phyloP scores from a whole-genome alignment of 2,113 vertebrate species.

The Apaloderma vittatum region DNA sequence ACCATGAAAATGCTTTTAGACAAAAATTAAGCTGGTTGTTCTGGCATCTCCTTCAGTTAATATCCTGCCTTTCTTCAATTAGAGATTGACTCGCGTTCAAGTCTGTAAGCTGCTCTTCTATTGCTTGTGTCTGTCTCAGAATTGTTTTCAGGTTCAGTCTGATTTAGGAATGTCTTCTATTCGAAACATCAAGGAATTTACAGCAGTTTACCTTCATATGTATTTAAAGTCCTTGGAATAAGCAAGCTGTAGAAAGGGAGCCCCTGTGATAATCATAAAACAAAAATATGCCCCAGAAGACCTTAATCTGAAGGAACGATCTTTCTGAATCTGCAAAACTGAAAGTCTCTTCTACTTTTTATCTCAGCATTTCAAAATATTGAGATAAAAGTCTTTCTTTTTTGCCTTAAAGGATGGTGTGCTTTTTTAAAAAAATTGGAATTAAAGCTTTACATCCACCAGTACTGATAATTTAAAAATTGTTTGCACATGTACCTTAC shows the following conservation, averaged over 20 bases:
- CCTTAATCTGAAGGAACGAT: neutral
- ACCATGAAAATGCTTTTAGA: neutral
- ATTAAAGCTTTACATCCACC: neutral
- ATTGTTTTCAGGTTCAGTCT: neutral
- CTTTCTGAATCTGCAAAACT: neutral
- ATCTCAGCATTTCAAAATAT: neutral
- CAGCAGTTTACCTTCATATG: neutral
- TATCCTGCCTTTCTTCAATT: neutral
- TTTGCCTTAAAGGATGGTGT: neutral
- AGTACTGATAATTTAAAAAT: neutral
- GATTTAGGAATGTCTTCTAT: neutral
- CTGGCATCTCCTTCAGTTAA: neutral
- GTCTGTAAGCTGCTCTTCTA: neutral
- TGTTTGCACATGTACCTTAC: neutral
- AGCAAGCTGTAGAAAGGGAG: neutral
- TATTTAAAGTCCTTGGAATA: neutral
- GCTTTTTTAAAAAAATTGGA: neutral
- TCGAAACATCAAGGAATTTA: neutral
- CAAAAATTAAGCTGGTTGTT: neutral
- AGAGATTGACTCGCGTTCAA: neutral
- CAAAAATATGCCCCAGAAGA: neutral
- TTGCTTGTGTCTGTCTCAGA: neutral
- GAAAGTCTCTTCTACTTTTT: neutral
- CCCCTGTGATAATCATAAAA: neutral
- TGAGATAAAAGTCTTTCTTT: neutral